Evolutionary conservation across 2,797 vertebrate species (phyloP).

Genomic region (Tachyglossus aculeatus): DNA sequence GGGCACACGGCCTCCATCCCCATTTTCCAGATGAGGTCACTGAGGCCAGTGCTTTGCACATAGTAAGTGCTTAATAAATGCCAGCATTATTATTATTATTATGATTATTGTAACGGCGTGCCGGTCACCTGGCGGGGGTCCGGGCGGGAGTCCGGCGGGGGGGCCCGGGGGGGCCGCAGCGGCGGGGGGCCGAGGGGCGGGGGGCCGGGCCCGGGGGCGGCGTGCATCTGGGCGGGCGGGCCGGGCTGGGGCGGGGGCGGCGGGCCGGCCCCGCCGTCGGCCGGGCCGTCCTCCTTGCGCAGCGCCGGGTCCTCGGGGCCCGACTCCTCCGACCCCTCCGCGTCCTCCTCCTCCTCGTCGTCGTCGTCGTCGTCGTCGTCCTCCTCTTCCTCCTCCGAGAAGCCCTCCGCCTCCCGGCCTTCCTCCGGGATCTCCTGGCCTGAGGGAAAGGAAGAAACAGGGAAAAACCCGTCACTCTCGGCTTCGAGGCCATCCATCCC

Average conservation of each 20-base stretch:
- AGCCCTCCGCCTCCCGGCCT: constrained; percentile 85
- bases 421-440: constrained; percentile 96
- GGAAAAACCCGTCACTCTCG: no score
- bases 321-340: no score
- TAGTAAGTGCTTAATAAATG: no score
- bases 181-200: constrained; percentile 94
- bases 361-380: constrained; percentile 85
- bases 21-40: no score
- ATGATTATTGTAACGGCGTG: no score
- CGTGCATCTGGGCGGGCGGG: constrained; percentile 86
- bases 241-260: constrained; percentile 70
- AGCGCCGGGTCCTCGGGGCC: no score
- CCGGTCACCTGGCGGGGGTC: constrained; percentile 91
- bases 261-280: constrained; percentile 71
- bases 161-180: constrained; percentile 93
- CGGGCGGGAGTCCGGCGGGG: constrained; percentile 92
- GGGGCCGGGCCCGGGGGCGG: constrained; percentile 91
- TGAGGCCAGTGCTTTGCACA: no score
- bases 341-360: constrained; percentile 87
- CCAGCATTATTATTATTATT: no score
- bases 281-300: constrained; percentile 78
- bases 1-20: no score
- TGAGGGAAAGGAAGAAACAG: constrained; percentile 69
- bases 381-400: constrained; percentile 78
- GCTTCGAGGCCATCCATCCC: no score